Conservation (phyloP, 2,888 invertebrate species). For the Eristalis pertinax region DNA sequence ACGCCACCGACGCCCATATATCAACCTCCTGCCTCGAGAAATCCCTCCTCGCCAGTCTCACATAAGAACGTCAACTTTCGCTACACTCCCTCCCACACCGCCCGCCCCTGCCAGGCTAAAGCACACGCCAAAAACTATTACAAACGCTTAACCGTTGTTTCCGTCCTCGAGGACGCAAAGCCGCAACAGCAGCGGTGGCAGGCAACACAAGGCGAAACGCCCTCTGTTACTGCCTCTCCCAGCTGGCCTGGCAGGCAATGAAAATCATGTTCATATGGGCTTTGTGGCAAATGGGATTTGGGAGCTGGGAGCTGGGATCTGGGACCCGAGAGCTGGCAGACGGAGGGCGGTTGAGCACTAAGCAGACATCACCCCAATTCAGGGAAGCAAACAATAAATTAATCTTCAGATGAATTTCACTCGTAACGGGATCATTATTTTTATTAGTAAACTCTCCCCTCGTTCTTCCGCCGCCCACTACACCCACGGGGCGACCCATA, state of each 20-base stretch:
- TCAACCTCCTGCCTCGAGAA: constrained; percentile 29
- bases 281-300: not conserved
- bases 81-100: not conserved
- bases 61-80: constrained; percentile 63
- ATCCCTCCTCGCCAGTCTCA: constrained; percentile 6
- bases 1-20: constrained; percentile 60
- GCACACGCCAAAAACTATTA: constrained; percentile 37
- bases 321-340: not conserved
- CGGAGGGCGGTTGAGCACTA: constrained; percentile 23
- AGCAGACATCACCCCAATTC: constrained; percentile 34
- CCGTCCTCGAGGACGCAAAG: constrained; percentile 13
- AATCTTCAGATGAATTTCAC: constrained; percentile 61
- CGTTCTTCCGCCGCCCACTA: too few relatives aligned
- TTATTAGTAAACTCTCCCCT: constrained; percentile 51
- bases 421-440: constrained; percentile 50
- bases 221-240: constrained; percentile 1
- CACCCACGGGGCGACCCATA: not conserved
- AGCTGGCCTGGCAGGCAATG: constrained; percentile 49
- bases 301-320: not conserved
- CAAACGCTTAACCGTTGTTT: constrained; percentile 64
- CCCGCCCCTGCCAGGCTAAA: not conserved
- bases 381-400: constrained; percentile 62
- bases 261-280: constrained; percentile 66
- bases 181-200: constrained; percentile 12
- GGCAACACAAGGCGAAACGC: constrained; percentile 39